Evolutionary conservation across 2,888 invertebrate genomes (phyloP).

Genomic region (Gortyna flavago): DNA sequence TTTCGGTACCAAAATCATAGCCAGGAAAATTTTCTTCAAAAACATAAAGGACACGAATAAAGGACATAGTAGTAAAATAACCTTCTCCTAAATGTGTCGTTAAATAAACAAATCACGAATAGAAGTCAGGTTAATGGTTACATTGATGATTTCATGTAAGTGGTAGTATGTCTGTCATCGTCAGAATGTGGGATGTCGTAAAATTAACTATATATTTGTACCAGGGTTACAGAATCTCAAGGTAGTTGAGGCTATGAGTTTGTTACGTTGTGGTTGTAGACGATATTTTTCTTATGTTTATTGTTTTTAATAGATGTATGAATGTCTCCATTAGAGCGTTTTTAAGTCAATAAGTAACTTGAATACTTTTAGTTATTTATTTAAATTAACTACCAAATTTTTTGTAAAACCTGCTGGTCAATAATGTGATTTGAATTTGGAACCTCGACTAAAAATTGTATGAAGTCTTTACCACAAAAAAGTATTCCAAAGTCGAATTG

Average conservation of each 20-base stretch:
- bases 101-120: slow-evolving; percentile 36
- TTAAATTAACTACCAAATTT: neutral
- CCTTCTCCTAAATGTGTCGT: slow-evolving; percentile 19
- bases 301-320: neutral
- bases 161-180: slow-evolving; percentile 48
- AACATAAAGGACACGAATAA: slow-evolving; percentile 5
- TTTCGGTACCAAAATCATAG: neutral
- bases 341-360: neutral
- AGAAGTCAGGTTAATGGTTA: slow-evolving; percentile 25
- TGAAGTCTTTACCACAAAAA: neutral
- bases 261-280: neutral
- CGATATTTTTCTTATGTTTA: neutral
- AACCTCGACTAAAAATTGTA: neutral
- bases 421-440: neutral
- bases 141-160: slow-evolving; percentile 49
- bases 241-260: slow-evolving; percentile 33
- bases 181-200: slow-evolving; percentile 56
- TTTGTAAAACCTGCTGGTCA: neutral
- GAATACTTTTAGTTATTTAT: neutral
- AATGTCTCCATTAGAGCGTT: neutral
- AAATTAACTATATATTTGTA: slow-evolving; percentile 40
- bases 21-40: slow-evolving; percentile 19
- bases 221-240: slow-evolving; percentile 61
- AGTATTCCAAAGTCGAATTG: neutral
- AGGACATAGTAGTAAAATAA: slow-evolving; percentile 10